Evolutionary conservation across 2,888 invertebrate genomes (phyloP).

Genomic region (Protonemura montana): DNA sequence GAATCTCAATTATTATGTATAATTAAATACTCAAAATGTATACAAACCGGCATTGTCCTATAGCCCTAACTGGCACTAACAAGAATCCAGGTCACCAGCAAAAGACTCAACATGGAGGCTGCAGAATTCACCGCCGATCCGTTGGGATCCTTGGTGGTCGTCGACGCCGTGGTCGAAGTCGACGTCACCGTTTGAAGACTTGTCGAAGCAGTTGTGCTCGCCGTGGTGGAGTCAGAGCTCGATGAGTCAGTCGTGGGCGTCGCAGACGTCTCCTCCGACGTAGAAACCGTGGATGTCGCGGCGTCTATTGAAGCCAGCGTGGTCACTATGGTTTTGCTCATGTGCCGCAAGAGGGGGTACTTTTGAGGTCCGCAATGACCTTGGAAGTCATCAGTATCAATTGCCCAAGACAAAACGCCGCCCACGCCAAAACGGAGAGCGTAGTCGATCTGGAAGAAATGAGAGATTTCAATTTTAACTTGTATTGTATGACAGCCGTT

Average conservation of each 20-base stretch:
- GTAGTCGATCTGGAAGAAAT: slow-evolving; percentile 55
- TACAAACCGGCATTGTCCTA: no score
- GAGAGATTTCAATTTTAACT: background rate
- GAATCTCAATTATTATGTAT: no score
- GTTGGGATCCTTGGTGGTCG: background rate
- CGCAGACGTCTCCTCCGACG: background rate
- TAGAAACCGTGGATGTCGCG: background rate
- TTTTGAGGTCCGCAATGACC: slow-evolving; percentile 55
- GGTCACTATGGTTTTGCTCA: slow-evolving; percentile 3
- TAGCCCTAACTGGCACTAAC: background rate
- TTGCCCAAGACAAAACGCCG: slow-evolving; percentile 64
- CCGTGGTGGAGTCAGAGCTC: background rate
- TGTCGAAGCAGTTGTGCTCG: background rate
- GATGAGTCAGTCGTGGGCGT: background rate
- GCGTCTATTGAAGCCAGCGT: background rate
- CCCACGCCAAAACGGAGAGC: slow-evolving; percentile 57
- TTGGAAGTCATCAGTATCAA: slow-evolving; percentile 64
- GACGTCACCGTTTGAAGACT: no score
- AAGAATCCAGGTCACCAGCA: background rate
- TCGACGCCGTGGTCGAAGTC: background rate
- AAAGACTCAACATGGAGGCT: background rate
- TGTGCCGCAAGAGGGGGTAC: background rate
- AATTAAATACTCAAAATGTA: no score
- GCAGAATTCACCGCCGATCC: background rate
- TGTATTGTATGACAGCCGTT: no score